Evolutionary conservation across 1,140 invertebrate genomes (phyloP).

Genomic region (Bombus picipes): DNA sequence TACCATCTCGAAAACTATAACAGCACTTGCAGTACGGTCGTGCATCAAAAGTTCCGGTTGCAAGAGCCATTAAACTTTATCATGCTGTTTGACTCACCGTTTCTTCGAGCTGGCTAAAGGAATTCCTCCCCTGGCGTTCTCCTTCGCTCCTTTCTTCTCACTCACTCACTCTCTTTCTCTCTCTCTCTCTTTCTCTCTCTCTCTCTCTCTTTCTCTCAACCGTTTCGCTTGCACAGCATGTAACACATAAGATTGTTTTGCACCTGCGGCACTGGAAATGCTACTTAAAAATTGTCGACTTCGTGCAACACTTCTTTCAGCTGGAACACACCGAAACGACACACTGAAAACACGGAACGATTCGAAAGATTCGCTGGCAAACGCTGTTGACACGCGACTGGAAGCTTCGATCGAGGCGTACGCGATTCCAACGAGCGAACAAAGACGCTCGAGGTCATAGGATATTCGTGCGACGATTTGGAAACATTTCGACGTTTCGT

Average conservation of each 20-base stretch:
- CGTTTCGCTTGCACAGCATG: neutral
- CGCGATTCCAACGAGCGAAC: neutral
- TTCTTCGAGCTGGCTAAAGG: slow-evolving; percentile 58
- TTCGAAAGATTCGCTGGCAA: too few relatives aligned
- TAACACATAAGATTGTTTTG: slow-evolving; percentile 44
- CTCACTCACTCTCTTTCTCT: neutral
- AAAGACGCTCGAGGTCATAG: neutral
- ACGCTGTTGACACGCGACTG: too few relatives aligned
- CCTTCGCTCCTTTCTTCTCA: neutral
- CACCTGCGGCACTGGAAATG: slow-evolving; percentile 48
- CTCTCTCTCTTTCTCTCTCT: neutral
- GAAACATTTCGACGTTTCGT: too few relatives aligned
- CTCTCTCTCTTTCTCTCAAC: slow-evolving; percentile 1
- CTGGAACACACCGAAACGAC: neutral
- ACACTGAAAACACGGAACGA: neutral
- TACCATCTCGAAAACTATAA: neutral
- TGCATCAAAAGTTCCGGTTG: slow-evolving; percentile 20
- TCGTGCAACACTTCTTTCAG: neutral
- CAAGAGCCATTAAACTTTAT: slow-evolving; percentile 64
- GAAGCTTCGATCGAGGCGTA: neutral
- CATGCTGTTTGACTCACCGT: slow-evolving; percentile 63
- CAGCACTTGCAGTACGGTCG: neutral
- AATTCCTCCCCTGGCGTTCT: slow-evolving; percentile 40
- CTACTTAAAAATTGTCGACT: slow-evolving; percentile 35
- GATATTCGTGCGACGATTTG: neutral